These are phyloP conservation scores for Littorina saxatilis DNA, from an alignment of 1,140 invertebrate genomes.

Conservation along the genomic window DNA sequence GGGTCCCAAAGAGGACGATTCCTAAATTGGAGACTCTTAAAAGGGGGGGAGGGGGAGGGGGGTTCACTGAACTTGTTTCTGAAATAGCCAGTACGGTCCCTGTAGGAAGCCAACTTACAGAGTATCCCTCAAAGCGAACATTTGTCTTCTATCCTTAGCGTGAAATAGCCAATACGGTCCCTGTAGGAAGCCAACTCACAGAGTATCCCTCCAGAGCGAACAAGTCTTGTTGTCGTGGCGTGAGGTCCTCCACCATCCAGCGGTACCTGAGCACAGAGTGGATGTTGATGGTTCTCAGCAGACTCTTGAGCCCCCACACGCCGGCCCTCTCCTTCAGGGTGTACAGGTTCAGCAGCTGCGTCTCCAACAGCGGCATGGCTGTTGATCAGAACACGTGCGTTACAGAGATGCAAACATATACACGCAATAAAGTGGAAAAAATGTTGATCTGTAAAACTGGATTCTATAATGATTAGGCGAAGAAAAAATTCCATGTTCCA, in stretches of 20 bases:
- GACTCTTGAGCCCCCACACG: constrained; percentile 65
- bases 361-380: constrained; percentile 62
- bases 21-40: too few relatives aligned
- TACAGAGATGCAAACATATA: background rate
- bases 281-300: constrained; percentile 59
- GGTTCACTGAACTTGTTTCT: too few relatives aligned
- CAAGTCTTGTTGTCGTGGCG: constrained; percentile 59
- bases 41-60: too few relatives aligned
- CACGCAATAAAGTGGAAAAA: background rate
- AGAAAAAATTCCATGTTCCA: background rate
- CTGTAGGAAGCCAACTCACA: too few relatives aligned
- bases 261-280: constrained; percentile 58
- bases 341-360: constrained; percentile 61
- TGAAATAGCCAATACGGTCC: too few relatives aligned
- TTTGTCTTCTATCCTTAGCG: too few relatives aligned
- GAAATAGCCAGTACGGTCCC: too few relatives aligned
- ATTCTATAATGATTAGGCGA: too few relatives aligned
- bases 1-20: too few relatives aligned
- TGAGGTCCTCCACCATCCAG: constrained; percentile 68
- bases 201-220: constrained; percentile 60
- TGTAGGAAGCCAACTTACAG: too few relatives aligned
- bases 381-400: background rate
- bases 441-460: too few relatives aligned
- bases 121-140: too few relatives aligned
- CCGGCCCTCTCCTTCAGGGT: constrained; percentile 49